Conservation (phyloP, 2,797 vertebrate species). For the Choloepus didactylus region DNA sequence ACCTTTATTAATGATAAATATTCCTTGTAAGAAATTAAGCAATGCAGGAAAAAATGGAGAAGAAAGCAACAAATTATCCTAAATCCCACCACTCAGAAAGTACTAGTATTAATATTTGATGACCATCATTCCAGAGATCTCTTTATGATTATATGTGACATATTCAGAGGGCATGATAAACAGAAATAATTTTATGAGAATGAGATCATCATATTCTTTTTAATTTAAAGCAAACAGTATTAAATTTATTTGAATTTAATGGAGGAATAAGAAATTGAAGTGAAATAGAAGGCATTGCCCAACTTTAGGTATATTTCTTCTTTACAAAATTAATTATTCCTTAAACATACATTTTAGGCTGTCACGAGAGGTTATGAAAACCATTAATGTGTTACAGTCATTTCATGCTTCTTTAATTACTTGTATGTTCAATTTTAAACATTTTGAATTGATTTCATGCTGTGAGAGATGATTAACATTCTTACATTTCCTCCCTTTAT, state of each 20-base stretch:
- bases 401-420: neutral
- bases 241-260: neutral
- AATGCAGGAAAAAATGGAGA: neutral
- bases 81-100: neutral
- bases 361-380: neutral
- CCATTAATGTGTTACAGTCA: neutral
- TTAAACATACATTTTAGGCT: neutral
- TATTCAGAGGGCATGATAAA: neutral
- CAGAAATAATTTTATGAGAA: constrained; percentile 30
- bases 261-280: neutral
- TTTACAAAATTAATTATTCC: neutral
- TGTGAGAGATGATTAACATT: neutral
- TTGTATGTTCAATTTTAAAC: constrained; percentile 2
- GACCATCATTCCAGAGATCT: neutral
- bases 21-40: neutral
- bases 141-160: neutral
- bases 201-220: constrained; percentile 1
- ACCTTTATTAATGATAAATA: neutral
- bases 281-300: neutral
- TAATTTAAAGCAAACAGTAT: neutral
- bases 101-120: neutral
- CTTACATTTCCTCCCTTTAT: neutral
- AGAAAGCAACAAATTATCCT: neutral
- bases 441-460: neutral
- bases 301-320: neutral